A percentile compares a stretch with the other conserved stretches of the same genome.
Evolutionary conservation across 2,113 vertebrate species (phyloP).

Genomic region (Axis porcinus): DNA sequence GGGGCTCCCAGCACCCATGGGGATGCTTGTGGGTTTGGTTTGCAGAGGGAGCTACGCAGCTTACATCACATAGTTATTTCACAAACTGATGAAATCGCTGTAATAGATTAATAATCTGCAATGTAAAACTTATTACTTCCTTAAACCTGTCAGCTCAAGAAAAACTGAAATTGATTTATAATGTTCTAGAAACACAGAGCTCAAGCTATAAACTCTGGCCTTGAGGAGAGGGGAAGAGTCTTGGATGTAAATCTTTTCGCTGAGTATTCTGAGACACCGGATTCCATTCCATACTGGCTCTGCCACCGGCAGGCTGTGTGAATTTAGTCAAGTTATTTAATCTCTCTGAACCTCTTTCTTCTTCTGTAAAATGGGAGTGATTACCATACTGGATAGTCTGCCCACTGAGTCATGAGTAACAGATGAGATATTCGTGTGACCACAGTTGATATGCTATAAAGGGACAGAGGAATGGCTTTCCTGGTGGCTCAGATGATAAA

Average conservation of each 20-base stretch:
- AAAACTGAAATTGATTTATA: slow-evolving; percentile 43
- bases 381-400: rapidly evolving
- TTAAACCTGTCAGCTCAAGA: slow-evolving; percentile 55
- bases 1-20: not conserved
- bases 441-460: not conserved
- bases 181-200: not conserved
- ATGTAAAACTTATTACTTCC: slow-evolving; percentile 59
- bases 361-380: not conserved
- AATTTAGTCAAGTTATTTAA: not conserved
- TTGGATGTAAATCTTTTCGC: not conserved
- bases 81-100: slow-evolving; percentile 58
- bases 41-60: slow-evolving; percentile 43
- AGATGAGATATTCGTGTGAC: not conserved
- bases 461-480: not conserved
- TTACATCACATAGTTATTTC: slow-evolving; percentile 59
- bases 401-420: not conserved
- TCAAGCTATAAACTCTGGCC: not conserved
- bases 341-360: not conserved
- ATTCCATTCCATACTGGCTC: not conserved
- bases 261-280: not conserved
- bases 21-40: not conserved
- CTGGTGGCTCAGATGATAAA: not conserved
- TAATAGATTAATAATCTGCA: slow-evolving; percentile 58
- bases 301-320: not conserved
- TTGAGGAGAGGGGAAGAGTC: not conserved